Conservation (phyloP, 1,140 invertebrate genomes). For the Semibalanus balanoides region DNA sequence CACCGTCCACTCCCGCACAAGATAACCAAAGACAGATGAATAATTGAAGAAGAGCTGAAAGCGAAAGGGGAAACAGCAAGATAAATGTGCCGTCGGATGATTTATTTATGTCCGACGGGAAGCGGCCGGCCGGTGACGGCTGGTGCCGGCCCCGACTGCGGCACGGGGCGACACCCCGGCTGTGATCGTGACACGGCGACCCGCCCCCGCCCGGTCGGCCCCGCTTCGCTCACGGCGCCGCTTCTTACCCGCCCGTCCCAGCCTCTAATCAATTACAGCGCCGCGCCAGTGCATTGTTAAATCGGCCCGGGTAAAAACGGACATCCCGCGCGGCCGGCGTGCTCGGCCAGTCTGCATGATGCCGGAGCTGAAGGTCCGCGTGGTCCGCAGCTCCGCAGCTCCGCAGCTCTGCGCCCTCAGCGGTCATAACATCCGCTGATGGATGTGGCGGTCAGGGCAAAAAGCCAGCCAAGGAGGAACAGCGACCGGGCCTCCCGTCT, state of each 20-base stretch:
- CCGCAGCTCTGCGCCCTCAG: no score
- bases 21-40: neutral
- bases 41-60: constrained; percentile 2
- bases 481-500: neutral
- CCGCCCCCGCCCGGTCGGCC: no score
- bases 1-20: neutral
- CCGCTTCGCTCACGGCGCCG: no score
- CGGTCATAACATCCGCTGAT: neutral
- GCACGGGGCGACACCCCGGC: no score
- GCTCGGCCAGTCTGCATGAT: neutral
- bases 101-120: neutral
- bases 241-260: neutral
- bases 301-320: neutral
- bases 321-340: no score
- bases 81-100: neutral
- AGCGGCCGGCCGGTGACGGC: no score
- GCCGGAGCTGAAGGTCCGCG: no score
- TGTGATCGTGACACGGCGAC: neutral
- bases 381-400: no score
- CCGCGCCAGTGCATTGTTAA: neutral
- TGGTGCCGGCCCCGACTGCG: neutral
- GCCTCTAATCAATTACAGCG: neutral
- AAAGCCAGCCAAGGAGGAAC: neutral
- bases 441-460: neutral
- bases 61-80: neutral